phyloP scores from a whole-genome alignment of 1,140 invertebrate genomes.

The Bilobella aurantiaca region DNA sequence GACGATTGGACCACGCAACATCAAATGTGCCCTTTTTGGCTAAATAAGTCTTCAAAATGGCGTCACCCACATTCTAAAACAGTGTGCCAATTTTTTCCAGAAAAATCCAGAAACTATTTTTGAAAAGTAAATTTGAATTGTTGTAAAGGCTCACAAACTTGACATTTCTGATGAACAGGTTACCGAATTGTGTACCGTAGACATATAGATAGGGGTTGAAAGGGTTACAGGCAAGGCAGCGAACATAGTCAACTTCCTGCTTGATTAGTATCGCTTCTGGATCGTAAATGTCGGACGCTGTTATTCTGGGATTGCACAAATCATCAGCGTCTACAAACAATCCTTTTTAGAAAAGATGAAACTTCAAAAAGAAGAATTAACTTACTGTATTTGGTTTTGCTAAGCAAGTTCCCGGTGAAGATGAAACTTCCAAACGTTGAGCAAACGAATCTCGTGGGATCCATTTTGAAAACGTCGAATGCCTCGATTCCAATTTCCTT shows the following conservation, averaged over 20 bases:
- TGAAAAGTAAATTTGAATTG: too few species aligned
- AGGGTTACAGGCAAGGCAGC: constrained; percentile 22
- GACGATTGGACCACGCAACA: constrained; percentile 28
- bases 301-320: not conserved
- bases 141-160: constrained; percentile 12
- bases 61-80: not conserved
- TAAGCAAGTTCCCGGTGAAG: constrained; percentile 29
- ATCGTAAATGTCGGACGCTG: constrained; percentile 6
- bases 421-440: constrained; percentile 28
- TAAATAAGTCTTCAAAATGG: constrained; percentile 4
- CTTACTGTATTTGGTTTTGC: constrained; percentile 23
- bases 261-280: constrained; percentile 5
- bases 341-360: too few species aligned
- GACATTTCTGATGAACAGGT: constrained; percentile 20
- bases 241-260: constrained; percentile 11
- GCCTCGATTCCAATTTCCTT: constrained; percentile 26
- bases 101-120: too few species aligned
- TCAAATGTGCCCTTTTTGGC: not conserved
- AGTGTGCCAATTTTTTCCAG: not conserved
- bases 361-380: not conserved
- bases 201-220: constrained; percentile 26
- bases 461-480: constrained; percentile 18
- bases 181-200: constrained; percentile 12
- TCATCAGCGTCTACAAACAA: not conserved
- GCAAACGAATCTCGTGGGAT: constrained; percentile 24